Base-by-base conservation (phyloP, 2,888 invertebrate genomes). In the Acanthosepion esculentum region DNA sequence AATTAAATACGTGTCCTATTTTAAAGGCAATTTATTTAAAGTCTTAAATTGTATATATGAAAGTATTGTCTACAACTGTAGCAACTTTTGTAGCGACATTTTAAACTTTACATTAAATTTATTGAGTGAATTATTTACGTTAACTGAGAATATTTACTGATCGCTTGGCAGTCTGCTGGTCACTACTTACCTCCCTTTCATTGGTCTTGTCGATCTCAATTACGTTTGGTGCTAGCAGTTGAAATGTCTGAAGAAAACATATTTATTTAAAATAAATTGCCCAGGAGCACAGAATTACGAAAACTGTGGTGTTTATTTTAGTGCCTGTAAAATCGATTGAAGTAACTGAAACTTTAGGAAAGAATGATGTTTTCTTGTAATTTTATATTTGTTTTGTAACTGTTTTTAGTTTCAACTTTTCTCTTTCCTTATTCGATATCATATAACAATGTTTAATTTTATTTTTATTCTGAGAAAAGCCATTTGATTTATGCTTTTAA, bases 181-280 rank as follows among this genome's bases (percentile, higher is more conserved):
- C 78, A 78, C 78, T 78, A 78, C 78, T 78, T 78, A 78, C n/a
- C 78, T 78, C 78, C 78, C 78, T 78, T 78, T 78, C 78, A 78
- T 78, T 78, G 78, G 78, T 78, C 78, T n/a, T 78, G 78, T n/a
- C 78, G n/a, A 78, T 78, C 5, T 78, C 59, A 59, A 20, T 59
- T n/a, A n/a, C 23, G 78, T 78, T 3, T 78, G n/a, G 18, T n/a
- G 78, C 78, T 78, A 15, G 33, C 4, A 78, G 78, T 78, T n/a
- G 15, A 33, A 5, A 23, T 78, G 78, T 78, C 15, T 78, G 18
- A 78, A 78, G 55, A 78, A n/a, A 78, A 12, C 33, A 78, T 78
- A 78, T 78, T 15, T 78, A 78, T n/a, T 78, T 78, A 33, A 78
- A 33, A n/a, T 41, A 41, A 41, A 41, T 41, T 33, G n/a, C 33